Conservation (phyloP, 2,888 invertebrate genomes). For the Nesidiocoris tenuis region DNA sequence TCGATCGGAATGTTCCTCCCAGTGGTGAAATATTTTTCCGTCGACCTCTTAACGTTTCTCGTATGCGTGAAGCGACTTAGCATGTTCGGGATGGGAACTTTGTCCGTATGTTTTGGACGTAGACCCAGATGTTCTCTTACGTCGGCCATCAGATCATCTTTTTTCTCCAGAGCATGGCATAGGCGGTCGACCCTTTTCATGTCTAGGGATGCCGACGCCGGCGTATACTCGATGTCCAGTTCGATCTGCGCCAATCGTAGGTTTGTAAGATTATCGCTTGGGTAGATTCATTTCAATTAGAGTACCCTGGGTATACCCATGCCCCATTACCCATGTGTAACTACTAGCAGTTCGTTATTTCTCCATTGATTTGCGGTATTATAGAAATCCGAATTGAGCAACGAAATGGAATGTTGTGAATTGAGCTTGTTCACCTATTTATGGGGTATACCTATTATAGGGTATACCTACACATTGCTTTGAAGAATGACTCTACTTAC, state of each 20-base stretch:
- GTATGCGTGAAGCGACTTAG: conserved; percentile 23
- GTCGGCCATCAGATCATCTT: conserved; percentile 9
- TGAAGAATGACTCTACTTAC: no score
- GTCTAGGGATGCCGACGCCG: conserved; percentile 15
- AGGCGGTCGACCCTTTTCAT: conserved; percentile 26
- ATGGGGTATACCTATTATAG: no score
- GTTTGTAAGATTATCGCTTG: no score
- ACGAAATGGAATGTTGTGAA: no score
- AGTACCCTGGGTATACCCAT: no score
- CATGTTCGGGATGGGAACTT: conserved; percentile 24
- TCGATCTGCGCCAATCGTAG: conserved; percentile 19
- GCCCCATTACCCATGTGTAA: no score
- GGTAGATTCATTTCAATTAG: no score
- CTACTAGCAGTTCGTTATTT: no score
- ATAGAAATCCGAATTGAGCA: no score
- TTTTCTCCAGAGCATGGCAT: conserved; percentile 28
- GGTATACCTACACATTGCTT: no score
- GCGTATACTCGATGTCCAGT: conserved; percentile 22
- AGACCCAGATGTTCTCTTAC: conserved; percentile 31
- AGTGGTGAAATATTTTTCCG: conserved; percentile 27
- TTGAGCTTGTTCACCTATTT: no score
- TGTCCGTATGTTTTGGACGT: background rate
- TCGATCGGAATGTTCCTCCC: conserved; percentile 14
- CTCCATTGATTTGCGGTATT: no score
- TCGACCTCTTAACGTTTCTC: conserved; percentile 2